Conservation (phyloP, 2,113 vertebrate species). For the Stigmatopora nigra region DNA sequence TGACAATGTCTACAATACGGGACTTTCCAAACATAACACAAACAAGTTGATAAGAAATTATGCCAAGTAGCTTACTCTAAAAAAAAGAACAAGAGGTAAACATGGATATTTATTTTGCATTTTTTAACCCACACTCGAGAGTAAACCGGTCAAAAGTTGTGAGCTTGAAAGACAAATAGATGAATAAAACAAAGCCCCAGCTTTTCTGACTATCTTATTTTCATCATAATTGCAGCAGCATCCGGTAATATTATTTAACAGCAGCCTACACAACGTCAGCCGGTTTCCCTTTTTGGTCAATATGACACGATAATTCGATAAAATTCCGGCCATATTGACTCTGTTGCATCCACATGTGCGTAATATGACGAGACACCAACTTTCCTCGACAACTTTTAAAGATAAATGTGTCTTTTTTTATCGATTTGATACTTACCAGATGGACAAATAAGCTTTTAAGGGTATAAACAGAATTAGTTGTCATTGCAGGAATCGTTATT, state of each 20-base stretch:
- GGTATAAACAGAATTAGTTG: conserved; percentile 24
- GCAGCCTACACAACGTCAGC: conserved; percentile 59
- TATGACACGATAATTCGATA: conserved; percentile 72
- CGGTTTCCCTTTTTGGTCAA: conserved; percentile 66
- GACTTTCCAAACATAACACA: not conserved
- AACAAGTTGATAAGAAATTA: not conserved
- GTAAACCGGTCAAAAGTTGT: too few species aligned
- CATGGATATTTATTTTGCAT: too few species aligned
- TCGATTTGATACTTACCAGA: conserved; percentile 60
- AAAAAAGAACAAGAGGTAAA: too few species aligned
- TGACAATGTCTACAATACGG: not conserved
- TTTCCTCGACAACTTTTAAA: conserved; percentile 65
- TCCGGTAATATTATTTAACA: conserved; percentile 67
- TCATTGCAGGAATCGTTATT: conserved; percentile 23
- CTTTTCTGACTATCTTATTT: conserved; percentile 64
- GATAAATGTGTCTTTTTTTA: conserved; percentile 60
- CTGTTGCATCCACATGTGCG: conserved; percentile 67
- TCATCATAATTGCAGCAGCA: conserved; percentile 62
- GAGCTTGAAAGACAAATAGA: too few species aligned
- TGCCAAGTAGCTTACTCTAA: not conserved
- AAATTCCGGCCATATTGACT: conserved; percentile 67
- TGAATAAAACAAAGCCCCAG: conserved; percentile 54
- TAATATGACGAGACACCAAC: conserved; percentile 65
- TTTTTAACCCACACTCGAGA: too few species aligned
- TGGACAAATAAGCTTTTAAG: conserved; percentile 46